Conservation (phyloP, 2,888 invertebrate species). For the Nyleta sp. region DNA sequence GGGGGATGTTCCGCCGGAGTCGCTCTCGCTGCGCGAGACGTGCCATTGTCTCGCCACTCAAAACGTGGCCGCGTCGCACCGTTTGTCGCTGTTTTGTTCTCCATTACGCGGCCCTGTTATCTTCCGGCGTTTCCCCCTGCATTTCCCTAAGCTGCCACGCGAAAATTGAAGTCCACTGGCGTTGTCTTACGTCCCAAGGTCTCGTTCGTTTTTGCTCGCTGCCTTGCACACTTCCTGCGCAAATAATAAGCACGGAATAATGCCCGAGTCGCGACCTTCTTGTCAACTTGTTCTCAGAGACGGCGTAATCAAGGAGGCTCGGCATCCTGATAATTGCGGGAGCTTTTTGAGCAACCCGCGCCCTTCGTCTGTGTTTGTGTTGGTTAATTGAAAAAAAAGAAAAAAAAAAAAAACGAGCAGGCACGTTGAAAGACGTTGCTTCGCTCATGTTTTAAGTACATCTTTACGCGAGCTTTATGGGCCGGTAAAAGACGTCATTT, state of each 20-base stretch:
- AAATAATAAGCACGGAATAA: constrained; percentile 35
- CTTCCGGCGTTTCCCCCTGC: constrained; percentile 27
- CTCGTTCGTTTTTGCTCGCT: constrained; percentile 47
- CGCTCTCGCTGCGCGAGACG: constrained; percentile 64
- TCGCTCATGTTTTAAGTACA: constrained; percentile 8
- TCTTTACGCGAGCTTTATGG: constrained; percentile 7
- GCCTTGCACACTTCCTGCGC: constrained; percentile 23
- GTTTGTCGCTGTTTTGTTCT: constrained; percentile 67
- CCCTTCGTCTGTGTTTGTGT: background rate
- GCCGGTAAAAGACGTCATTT: constrained; percentile 8
- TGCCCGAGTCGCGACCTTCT: constrained; percentile 8
- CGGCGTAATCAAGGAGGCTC: constrained; percentile 3
- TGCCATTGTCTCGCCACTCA: constrained; percentile 68
- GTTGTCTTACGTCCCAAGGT: constrained; percentile 63
- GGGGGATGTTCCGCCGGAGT: constrained; percentile 46
- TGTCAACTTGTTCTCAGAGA: constrained; percentile 11
- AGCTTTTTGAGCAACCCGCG: background rate
- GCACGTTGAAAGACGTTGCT: background rate
- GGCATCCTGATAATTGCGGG: too few species aligned
- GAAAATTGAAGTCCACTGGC: constrained; percentile 68
- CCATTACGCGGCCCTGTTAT: constrained; percentile 65
- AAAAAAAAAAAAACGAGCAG: background rate
- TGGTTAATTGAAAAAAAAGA: constrained; percentile 1
- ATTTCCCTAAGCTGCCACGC: constrained; percentile 65
- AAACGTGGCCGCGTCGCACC: constrained; percentile 63